Percentiles rank a stretch among this genome's conserved stretches.
phyloP scores from a whole-genome alignment of 2,888 invertebrate genomes.

The Bimastos eiseni region DNA sequence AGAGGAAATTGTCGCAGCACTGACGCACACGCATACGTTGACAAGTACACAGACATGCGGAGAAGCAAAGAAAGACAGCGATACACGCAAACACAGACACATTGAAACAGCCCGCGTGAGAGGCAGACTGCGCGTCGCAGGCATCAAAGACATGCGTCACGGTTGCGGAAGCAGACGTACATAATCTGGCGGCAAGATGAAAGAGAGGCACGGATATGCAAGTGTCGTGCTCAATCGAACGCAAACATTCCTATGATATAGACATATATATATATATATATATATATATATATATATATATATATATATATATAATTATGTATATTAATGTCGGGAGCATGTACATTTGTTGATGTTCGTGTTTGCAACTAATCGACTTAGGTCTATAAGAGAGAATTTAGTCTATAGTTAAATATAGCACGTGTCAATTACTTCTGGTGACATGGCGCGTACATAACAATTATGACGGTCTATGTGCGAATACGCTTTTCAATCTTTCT shows the following conservation, averaged over 20 bases:
- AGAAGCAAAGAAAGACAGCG: neutral
- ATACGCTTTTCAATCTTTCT: no score
- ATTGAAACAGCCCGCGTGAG: neutral
- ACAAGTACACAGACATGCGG: neutral
- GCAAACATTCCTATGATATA: neutral
- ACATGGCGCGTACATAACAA: neutral
- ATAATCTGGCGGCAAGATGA: neutral
- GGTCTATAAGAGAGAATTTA: no score
- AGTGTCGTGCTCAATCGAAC: neutral
- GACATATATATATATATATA: no score
- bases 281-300: no score
- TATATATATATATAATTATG: no score
- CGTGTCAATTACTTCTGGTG: no score
- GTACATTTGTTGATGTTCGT: no score
- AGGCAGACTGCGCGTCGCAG: neutral
- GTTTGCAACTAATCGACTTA: no score
- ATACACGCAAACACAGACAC: neutral
- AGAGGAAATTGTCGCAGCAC: neutral
- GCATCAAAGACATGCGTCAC: neutral
- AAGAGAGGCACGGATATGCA: neutral
- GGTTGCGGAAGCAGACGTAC: neutral
- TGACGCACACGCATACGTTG: neutral
- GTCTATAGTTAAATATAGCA: no score
- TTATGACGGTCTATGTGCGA: no score
- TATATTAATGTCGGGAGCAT: no score